Evolutionary conservation across 2,797 vertebrate genomes (phyloP), one percentile per base, ranked within the genome.

Genomic region (Pitangus sulphuratus): DNA sequence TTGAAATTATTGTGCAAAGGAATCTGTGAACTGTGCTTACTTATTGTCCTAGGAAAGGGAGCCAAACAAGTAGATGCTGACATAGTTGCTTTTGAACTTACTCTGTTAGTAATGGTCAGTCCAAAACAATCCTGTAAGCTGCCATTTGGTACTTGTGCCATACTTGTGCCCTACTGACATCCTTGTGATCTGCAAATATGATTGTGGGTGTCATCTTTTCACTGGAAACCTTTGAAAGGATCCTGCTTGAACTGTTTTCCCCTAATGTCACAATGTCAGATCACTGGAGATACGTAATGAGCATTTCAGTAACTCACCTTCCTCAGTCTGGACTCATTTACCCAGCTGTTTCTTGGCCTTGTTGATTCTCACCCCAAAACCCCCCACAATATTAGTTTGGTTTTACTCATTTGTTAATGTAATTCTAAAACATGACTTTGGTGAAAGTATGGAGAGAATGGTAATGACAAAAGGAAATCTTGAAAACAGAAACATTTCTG

Each of bases 401-500:
- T 89, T 65, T 61, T 30, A 35, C 6, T 62, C 31, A n/a, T 61
- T 91, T 62, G 13, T 21, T 86, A 45, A 44, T 22, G 37, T 42
- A 76, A 72, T 62, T 79, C 9, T 35, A 15, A 30, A 81, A 56
- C 35, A 35, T 22, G 15, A n/a, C 24, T 58, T 25, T 25, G 31
- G 7, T 42, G 50, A 54, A 68, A 80, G 19, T 15, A 75, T 15
- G 20, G 28, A 51, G 40, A 88, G 30, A 78, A 78, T 19, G 16
- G 53, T 19, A 90, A 89, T 31, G 26, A 48, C 54, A 90, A 92
- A 91, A 48, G 24, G 44, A 95, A 80, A 80, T 61, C 31, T 45
- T 56, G 40, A 20, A 62, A 50, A 68, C 5, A 70, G 40, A 71
- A 66, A 40, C 14, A 12, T 11, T 50, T 64, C 15, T 82, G 15